phyloP scores from a whole-genome alignment of 2,113 vertebrate genomes.

The Mormoops blainvillei region DNA sequence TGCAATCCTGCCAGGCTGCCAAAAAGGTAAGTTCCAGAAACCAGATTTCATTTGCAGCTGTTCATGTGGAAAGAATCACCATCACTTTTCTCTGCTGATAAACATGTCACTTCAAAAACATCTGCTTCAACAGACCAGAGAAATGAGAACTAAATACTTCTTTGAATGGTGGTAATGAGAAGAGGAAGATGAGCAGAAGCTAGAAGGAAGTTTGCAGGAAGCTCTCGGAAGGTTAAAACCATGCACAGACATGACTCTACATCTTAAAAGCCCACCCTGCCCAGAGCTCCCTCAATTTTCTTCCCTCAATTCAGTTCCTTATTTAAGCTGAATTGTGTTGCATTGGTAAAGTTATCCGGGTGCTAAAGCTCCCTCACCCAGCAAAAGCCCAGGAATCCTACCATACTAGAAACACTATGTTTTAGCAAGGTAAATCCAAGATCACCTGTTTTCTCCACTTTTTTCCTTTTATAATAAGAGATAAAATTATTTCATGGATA shows the following conservation, averaged over 20 bases:
- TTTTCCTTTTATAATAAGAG: not conserved
- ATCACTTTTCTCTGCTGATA: slow-evolving; percentile 27
- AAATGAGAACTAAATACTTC: slow-evolving; percentile 43
- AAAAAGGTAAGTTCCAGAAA: slow-evolving; percentile 15
- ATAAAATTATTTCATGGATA: not conserved
- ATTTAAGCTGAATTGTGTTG: not conserved
- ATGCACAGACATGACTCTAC: not conserved
- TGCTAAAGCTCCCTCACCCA: not conserved
- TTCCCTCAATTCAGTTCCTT: not conserved
- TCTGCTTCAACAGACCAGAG: slow-evolving; percentile 57
- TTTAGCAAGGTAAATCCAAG: not conserved
- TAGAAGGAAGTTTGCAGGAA: slow-evolving; percentile 5
- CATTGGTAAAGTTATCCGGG: not conserved
- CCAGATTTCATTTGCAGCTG: slow-evolving; percentile 55
- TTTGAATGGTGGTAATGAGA: slow-evolving; percentile 61
- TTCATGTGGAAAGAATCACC: slow-evolving; percentile 40
- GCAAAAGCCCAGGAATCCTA: not conserved
- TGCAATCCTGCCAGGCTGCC: not conserved
- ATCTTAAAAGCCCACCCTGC: not conserved
- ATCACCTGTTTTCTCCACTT: not conserved
- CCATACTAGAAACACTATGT: not conserved
- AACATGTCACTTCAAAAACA: slow-evolving; percentile 65
- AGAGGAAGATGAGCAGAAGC: slow-evolving; percentile 34
- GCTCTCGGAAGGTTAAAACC: not conserved
- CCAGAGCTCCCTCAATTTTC: not conserved